Evolutionary conservation across 2,888 invertebrate species (phyloP), one percentile per base, ranked within the genome.

Genomic region (Acronicta aceris): DNA sequence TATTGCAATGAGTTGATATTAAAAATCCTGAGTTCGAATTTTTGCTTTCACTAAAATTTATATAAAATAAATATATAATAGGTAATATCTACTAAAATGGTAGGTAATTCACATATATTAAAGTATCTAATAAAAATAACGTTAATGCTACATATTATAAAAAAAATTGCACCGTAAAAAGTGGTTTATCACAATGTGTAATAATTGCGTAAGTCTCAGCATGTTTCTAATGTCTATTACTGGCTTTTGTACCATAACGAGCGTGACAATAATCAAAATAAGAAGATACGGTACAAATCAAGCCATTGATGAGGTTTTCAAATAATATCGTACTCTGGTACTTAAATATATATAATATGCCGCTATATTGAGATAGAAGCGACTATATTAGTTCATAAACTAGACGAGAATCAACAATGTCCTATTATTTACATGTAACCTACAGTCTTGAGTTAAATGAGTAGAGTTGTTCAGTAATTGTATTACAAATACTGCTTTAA

Each of bases 291-390:
- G 42, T 15, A 38, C 54, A 57, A 63, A 70, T 64, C 59, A 47
- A 62, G 47, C 56, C 59, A 74, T 59, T 54, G 59, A 54, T 63
- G 59, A 63, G 74, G 74, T 74, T 69, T 45, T 48, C 41, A 48
- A 56, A 58, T 61, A 74, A 58, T 69, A 55, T 52, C 46, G 33
- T 52, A 68, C 13, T 25, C 45, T 25, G 25, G 42, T 42, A 49
- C 43, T 21, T 50, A 9, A 36, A n/a, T 41, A 57, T 38, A 51
- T 54, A 61, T 46, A 52, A n/a, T n/a, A n/a, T n/a, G n/a, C n/a
- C n/a, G n/a, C n/a, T n/a, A n/a, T n/a, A n/a, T n/a, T n/a, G n/a
- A n/a, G n/a, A n/a, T n/a, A n/a, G n/a, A n/a, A n/a, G 15, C 13
- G 45, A 16, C 21, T 52, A 55, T 62, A 70, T 58, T 74, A 74